Evolutionary conservation across 1,140 invertebrate species (phyloP).

Genomic region (Idris sp.): DNA sequence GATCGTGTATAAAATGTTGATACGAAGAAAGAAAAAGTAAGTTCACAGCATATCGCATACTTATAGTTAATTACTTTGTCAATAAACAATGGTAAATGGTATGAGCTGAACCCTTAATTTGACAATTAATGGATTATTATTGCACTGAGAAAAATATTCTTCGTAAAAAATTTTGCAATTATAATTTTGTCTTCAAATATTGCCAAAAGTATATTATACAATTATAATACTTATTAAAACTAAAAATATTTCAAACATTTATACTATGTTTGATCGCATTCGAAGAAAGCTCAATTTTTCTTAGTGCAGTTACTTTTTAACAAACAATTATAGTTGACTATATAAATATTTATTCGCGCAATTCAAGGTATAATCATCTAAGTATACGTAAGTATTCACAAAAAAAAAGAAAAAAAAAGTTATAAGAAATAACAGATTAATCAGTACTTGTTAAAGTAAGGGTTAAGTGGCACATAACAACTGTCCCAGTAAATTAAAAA

Average conservation of each 20-base stretch:
- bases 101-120: slow-evolving; percentile 35
- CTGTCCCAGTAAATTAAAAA: slow-evolving; percentile 3
- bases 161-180: too few relatives aligned
- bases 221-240: too few relatives aligned
- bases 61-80: slow-evolving; percentile 7
- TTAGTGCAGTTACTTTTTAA: slow-evolving; percentile 13
- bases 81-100: slow-evolving; percentile 21
- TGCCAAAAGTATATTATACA: too few relatives aligned
- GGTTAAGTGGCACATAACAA: slow-evolving; percentile 12
- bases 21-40: slow-evolving; percentile 41
- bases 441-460: slow-evolving; percentile 16
- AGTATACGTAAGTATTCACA: slow-evolving; percentile 6
- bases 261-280: too few relatives aligned
- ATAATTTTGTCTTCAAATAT: too few relatives aligned
- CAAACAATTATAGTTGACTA: slow-evolving; percentile 8
- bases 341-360: slow-evolving; percentile 8
- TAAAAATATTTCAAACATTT: too few relatives aligned
- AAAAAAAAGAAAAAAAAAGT: slow-evolving; percentile 1
- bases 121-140: slow-evolving; percentile 7
- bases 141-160: slow-evolving; percentile 1
- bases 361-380: slow-evolving; percentile 15
- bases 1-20: too few relatives aligned
- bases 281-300: not conserved
- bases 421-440: slow-evolving; percentile 19
- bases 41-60: slow-evolving; percentile 24